phyloP scores from a whole-genome alignment of 2,888 invertebrate genomes.

The Sepiola atlantica region DNA sequence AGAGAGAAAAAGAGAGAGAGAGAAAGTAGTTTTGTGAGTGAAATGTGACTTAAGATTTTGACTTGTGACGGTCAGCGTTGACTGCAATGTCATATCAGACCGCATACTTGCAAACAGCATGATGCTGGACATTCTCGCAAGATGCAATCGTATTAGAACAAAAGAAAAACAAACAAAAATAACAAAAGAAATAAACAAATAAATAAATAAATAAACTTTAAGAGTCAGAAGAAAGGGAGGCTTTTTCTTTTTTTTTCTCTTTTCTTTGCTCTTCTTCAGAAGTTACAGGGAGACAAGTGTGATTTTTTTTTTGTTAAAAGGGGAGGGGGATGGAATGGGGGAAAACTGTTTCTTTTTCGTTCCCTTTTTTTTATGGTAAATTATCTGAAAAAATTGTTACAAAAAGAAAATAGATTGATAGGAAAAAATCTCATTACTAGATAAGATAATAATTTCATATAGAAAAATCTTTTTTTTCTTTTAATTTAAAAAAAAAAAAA shows the following conservation, averaged over 20 bases:
- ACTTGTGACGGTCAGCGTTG: conserved; percentile 11
- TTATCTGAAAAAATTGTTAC: conserved; percentile 32
- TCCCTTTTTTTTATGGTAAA: not conserved
- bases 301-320: not conserved
- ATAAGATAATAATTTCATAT: not conserved
- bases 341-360: not conserved
- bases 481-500: not conserved
- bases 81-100: conserved; percentile 11
- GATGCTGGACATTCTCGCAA: conserved; percentile 13
- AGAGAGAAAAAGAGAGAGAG: not conserved
- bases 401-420: conserved; percentile 22
- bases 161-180: not conserved
- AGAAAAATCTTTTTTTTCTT: not conserved
- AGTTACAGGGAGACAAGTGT: conserved; percentile 32
- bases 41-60: not conserved
- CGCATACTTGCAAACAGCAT: conserved; percentile 16
- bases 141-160: not conserved
- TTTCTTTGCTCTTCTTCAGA: not conserved
- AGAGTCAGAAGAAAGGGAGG: conserved; percentile 38
- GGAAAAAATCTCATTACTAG: conserved; percentile 32
- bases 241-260: not conserved
- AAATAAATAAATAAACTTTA: conserved; percentile 41
- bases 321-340: not conserved
- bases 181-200: conserved; percentile 36
- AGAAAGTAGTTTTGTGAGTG: not conserved